Evolutionary conservation across 2,797 vertebrate genomes (phyloP), one percentile per base, ranked within the genome.

Genomic region (Oreochromis grahami): DNA sequence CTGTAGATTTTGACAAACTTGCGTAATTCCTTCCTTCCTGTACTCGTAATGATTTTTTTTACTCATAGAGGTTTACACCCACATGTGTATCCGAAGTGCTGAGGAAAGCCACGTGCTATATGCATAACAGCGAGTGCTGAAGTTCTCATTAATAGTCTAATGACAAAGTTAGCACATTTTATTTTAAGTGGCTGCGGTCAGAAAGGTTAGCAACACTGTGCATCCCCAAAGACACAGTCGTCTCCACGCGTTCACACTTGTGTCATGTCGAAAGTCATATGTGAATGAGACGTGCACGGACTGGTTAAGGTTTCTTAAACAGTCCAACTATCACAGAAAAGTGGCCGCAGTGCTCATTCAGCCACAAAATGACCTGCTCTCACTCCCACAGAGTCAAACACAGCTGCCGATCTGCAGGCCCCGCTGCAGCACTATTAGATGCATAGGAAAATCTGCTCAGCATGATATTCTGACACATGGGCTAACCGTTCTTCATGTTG

Each of bases 361-460:
- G 53, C 12, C 24, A 65, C 34, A 19, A 65, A 0, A 65, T 3
- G 11, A 21, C 34, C 36, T 7, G 0, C 7, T 65, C 36, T 65
- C 60, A 21, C 41, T 65, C 60, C 19, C 19, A 21, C 29, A 34
- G 34, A 21, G 60, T 38, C 11, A 3, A 65, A 32, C 56, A 6
- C 56, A 34, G 56, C 29, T 34, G 15, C 15, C 29, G 8, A 58
- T 4, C 55, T 32, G 55, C 55, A 58, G 55, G 3, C 8, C 55
- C 5, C 5, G 3, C 55, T 2, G 55, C 55, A 58, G 55, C 26
- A 24, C 13, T 0, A 3, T 41, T 24, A 6, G 8, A 15, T 8
- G 38, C 21, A 2, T 17, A 15, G 3, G 63, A 26, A 70, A 6
- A 9, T 24, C 38, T 14, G 7, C 12, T 9, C n/a, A 8, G 36